Percentiles rank a stretch among this genome's conserved stretches.
These are phyloP conservation scores for Meandrina meandrites DNA, from an alignment of 92 coral and sea anemone species.

Conservation along the genomic window DNA sequence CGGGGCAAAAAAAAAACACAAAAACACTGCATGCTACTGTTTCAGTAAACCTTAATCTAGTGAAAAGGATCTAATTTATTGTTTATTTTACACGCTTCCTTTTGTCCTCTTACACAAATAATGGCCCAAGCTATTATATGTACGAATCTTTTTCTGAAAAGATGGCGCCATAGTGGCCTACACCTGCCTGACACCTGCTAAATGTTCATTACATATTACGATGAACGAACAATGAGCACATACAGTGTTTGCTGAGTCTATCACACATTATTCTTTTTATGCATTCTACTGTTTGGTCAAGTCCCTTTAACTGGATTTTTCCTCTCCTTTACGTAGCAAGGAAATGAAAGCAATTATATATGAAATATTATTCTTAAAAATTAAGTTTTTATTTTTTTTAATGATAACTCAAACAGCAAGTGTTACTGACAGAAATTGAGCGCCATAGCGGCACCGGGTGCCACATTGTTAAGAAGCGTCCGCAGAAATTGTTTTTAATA, in stretches of 20 bases:
- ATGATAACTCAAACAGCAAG: no score
- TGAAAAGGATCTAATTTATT: background rate
- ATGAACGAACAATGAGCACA: background rate
- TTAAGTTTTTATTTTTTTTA: no score
- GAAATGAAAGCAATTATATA: no score
- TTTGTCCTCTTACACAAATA: background rate
- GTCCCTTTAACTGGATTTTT: no score
- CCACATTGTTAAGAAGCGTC: no score
- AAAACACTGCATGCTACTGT: background rate
- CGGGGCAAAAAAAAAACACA: background rate
- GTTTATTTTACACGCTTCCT: background rate
- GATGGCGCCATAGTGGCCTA: background rate
- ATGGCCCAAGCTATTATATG: background rate
- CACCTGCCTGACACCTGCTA: background rate
- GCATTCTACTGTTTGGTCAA: background rate
- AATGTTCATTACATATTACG: background rate
- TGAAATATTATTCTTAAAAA: no score
- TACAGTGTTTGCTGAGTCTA: background rate
- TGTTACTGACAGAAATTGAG: no score
- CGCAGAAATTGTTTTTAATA: no score
- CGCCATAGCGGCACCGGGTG: no score
- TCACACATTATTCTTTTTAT: background rate
- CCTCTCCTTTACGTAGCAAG: no score
- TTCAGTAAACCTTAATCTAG: background rate
- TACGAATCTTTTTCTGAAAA: background rate